Percentiles rank a stretch among this genome's conserved stretches.
Evolutionary conservation across 2,113 vertebrate genomes (phyloP).

Genomic region (Sebastes fasciatus): DNA sequence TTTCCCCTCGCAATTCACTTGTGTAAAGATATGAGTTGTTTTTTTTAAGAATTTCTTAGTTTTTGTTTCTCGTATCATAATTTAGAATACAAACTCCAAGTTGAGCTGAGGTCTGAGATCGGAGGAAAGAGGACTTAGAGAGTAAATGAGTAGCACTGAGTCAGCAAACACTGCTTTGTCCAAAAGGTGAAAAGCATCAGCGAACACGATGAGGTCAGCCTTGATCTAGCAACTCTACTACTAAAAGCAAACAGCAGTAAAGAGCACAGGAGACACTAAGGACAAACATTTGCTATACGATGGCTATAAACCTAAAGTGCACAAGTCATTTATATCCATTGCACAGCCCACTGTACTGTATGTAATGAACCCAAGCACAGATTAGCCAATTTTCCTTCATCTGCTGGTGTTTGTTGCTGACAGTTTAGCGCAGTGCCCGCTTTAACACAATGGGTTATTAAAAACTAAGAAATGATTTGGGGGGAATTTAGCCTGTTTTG

Average conservation of each 20-base stretch:
- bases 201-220: background rate
- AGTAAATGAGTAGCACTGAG: background rate
- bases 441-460: background rate
- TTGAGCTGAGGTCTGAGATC: background rate
- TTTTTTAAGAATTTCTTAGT: background rate
- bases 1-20: background rate
- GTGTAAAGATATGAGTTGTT: background rate
- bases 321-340: constrained; percentile 17
- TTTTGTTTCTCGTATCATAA: background rate
- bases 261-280: constrained; percentile 7
- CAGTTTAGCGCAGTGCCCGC: background rate
- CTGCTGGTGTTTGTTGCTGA: background rate
- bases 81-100: background rate
- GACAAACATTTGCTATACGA: constrained; percentile 25
- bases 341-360: background rate
- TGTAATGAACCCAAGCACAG: constrained; percentile 35
- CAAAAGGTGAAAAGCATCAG: background rate
- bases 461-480: background rate
- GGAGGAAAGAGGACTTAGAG: background rate
- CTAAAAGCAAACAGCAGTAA: constrained; percentile 4
- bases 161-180: constrained; percentile 25
- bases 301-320: constrained; percentile 21
- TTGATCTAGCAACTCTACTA: background rate
- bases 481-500: constrained; percentile 9
- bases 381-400: background rate